A percentile compares a stretch with the other conserved stretches of the same genome.
Conservation (phyloP, 2,888 invertebrate species). For the Campoplex nolae region DNA sequence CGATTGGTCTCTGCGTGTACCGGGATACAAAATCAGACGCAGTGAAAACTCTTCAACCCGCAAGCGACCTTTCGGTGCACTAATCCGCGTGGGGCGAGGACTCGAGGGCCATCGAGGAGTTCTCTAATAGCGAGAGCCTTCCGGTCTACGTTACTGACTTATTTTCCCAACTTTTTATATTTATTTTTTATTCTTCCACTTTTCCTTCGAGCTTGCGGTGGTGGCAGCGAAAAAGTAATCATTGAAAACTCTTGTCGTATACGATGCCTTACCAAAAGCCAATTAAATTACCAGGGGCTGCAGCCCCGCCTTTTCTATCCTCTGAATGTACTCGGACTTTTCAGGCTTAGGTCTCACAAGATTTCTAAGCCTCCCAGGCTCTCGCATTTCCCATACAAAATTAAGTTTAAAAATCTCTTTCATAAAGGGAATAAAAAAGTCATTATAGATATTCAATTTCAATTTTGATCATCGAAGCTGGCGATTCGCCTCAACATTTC, state of each 20-base stretch:
- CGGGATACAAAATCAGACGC: background rate
- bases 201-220: background rate
- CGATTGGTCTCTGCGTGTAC: background rate
- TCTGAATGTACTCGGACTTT: background rate
- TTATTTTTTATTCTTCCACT: conserved; percentile 20
- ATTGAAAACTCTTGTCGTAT: background rate
- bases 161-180: background rate
- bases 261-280: conserved; percentile 4
- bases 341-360: background rate
- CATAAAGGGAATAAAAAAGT: background rate
- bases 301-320: conserved; percentile 7
- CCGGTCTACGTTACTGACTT: conserved; percentile 10
- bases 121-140: conserved; percentile 1
- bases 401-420: background rate
- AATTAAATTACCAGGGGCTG: conserved; percentile 25
- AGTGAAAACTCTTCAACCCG: conserved; percentile 2
- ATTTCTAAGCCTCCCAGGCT: background rate
- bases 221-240: background rate
- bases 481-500: background rate
- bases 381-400: background rate
- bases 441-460: background rate
- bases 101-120: background rate
- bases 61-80: conserved; percentile 11
- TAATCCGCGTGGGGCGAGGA: conserved; percentile 6
- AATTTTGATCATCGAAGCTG: background rate